These are phyloP conservation scores for Drosophila merina DNA, from an alignment of 2,888 invertebrate species.

Conservation along the genomic window DNA sequence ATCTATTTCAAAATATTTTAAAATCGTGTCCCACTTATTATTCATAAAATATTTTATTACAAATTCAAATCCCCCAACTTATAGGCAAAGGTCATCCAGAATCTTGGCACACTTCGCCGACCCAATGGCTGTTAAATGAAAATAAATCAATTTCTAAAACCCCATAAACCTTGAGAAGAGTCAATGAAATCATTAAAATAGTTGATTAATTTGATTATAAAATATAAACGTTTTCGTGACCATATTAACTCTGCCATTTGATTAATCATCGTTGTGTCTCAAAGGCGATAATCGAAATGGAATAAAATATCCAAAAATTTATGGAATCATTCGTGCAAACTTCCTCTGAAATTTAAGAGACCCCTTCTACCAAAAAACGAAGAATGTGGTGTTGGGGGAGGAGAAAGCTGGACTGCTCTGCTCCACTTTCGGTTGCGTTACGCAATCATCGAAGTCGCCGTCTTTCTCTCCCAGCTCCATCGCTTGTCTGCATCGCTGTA, in stretches of 20 bases:
- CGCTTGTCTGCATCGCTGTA: slow-evolving; percentile 42
- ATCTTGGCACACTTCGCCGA: slow-evolving; percentile 2
- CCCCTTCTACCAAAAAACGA: slow-evolving; percentile 4
- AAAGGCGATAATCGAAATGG: background rate
- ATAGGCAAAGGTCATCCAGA: background rate
- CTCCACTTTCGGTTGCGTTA: slow-evolving; percentile 74
- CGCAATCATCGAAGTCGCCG: slow-evolving; percentile 60
- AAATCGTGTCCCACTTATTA: too few relatives aligned
- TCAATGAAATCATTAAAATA: background rate
- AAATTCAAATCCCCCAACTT: background rate
- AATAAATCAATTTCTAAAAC: background rate
- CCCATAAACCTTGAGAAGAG: background rate
- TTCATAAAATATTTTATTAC: background rate
- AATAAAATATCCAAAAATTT: background rate
- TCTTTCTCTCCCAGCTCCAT: slow-evolving; percentile 18
- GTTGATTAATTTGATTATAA: slow-evolving; percentile 6
- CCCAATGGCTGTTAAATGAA: background rate
- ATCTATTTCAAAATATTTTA: too few relatives aligned
- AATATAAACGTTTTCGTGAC: slow-evolving; percentile 1
- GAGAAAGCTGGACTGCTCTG: slow-evolving; percentile 46
- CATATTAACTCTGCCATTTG: background rate
- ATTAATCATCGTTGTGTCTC: background rate
- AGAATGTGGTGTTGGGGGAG: slow-evolving; percentile 43
- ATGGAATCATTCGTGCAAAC: background rate
- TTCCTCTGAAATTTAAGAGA: slow-evolving; percentile 1